A percentile compares a stretch with the other conserved stretches of the same genome.
Evolutionary conservation across 1,140 invertebrate species (phyloP).

Genomic region (Bilobella aurantiaca): DNA sequence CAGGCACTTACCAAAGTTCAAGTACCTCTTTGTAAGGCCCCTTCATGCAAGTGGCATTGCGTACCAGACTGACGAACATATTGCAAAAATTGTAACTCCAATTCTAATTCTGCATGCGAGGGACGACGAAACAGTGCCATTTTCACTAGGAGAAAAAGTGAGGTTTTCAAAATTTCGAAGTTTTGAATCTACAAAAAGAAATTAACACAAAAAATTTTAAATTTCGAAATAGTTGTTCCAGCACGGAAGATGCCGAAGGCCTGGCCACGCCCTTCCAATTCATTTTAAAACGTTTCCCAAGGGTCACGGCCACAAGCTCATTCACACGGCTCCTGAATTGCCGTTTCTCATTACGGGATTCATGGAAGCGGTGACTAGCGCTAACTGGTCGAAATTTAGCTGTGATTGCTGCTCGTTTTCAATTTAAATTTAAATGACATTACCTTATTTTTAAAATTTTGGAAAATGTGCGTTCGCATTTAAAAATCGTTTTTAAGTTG

Average conservation of each 20-base stretch:
- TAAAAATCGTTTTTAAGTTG: not conserved
- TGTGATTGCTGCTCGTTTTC: not conserved
- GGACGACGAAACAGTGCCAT: slow-evolving; percentile 14
- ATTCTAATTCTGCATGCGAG: slow-evolving; percentile 72
- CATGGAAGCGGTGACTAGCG: not conserved
- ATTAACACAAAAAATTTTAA: not conserved
- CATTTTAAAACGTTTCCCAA: not conserved
- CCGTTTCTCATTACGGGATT: not conserved
- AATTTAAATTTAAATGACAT: too few species aligned
- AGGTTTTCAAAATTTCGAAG: not conserved
- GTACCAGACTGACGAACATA: slow-evolving; percentile 60
- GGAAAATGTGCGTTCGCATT: too few species aligned
- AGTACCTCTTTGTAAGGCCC: slow-evolving; percentile 56
- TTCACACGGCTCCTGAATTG: not conserved
- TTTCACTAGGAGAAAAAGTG: slow-evolving; percentile 8
- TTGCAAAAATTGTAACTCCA: slow-evolving; percentile 54
- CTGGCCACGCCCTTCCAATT: not conserved
- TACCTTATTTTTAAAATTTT: too few species aligned
- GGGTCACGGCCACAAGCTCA: slow-evolving; percentile 7
- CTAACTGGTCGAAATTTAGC: not conserved
- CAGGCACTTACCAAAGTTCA: slow-evolving; percentile 55
- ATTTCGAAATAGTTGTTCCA: not conserved
- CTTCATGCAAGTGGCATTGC: slow-evolving; percentile 53
- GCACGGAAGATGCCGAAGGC: not conserved
- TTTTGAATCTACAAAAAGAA: not conserved